Conservation (phyloP, 2,888 invertebrate species). For the Hyposoter dolosus region DNA sequence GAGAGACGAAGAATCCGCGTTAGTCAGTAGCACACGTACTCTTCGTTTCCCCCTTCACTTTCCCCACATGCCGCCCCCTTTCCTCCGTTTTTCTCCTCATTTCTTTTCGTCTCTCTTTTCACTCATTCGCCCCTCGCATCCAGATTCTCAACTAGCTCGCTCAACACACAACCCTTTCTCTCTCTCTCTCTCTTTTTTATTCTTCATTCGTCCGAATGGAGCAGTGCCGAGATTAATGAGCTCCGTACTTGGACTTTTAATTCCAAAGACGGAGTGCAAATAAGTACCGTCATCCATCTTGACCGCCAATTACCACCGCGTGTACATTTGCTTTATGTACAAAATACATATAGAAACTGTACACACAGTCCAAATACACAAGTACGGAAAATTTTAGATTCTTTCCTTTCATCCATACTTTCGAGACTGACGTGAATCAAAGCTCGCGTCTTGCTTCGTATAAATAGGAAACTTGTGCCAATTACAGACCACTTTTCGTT, state of each 20-base stretch:
- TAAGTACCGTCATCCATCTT: slow-evolving; percentile 83
- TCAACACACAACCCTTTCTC: background rate
- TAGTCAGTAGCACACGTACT: slow-evolving; percentile 78
- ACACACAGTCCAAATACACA: background rate
- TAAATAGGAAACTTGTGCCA: background rate
- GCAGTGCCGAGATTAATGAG: slow-evolving; percentile 81
- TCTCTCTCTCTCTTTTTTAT: background rate
- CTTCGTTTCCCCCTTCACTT: slow-evolving; percentile 67
- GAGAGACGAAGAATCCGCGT: slow-evolving; percentile 61
- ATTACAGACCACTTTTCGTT: background rate
- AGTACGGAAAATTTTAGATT: slow-evolving; percentile 3
- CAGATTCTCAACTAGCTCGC: slow-evolving; percentile 4
- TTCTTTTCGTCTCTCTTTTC: slow-evolving; percentile 60
- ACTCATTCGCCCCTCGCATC: slow-evolving; percentile 50
- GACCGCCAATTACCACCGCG: slow-evolving; percentile 81
- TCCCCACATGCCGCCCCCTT: slow-evolving; percentile 69
- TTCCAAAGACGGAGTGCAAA: slow-evolving; percentile 82
- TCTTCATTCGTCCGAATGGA: slow-evolving; percentile 52
- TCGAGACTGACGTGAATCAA: slow-evolving; percentile 64
- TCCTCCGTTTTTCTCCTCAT: slow-evolving; percentile 66
- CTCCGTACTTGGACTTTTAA: slow-evolving; percentile 82
- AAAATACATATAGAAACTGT: background rate
- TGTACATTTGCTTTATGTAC: slow-evolving; percentile 54
- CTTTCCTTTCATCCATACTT: slow-evolving; percentile 68
- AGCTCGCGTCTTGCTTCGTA: slow-evolving; percentile 4